Evolutionary conservation across 1,140 invertebrate species (phyloP).

Genomic region (Drosophila sproati): DNA sequence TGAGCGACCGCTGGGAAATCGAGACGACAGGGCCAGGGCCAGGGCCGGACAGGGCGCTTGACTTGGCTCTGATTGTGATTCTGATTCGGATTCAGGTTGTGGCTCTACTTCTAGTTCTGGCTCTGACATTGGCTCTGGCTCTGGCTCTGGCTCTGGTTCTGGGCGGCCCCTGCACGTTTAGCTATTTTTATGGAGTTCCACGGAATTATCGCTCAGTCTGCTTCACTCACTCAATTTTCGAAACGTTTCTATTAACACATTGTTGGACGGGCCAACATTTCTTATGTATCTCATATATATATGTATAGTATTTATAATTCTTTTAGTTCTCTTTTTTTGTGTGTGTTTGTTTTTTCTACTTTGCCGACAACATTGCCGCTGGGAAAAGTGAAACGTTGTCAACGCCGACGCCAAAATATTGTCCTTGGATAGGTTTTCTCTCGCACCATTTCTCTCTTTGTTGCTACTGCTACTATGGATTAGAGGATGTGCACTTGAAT

Average conservation of each 20-base stretch:
- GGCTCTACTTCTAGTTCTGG: slow-evolving; percentile 5
- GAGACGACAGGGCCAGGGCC: slow-evolving; percentile 1
- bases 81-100: slow-evolving; percentile 12
- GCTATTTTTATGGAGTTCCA: slow-evolving; percentile 81
- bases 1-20: slow-evolving; percentile 30
- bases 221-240: slow-evolving; percentile 22
- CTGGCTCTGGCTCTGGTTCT: slow-evolving; percentile 41
- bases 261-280: slow-evolving; percentile 29
- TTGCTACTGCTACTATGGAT: not conserved
- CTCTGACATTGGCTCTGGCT: not conserved
- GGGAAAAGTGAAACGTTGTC: slow-evolving; percentile 44
- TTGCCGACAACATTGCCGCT: slow-evolving; percentile 44
- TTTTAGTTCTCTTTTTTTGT: not conserved
- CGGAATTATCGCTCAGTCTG: slow-evolving; percentile 61
- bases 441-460: not conserved
- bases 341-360: slow-evolving; percentile 17
- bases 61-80: slow-evolving; percentile 4
- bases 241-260: slow-evolving; percentile 77
- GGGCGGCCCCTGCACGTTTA: slow-evolving; percentile 78
- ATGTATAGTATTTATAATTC: slow-evolving; percentile 31
- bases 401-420: slow-evolving; percentile 43
- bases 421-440: slow-evolving; percentile 6
- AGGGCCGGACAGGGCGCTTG: not conserved
- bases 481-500: slow-evolving; percentile 41
- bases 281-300: slow-evolving; percentile 8